Evolutionary conservation across 2,888 invertebrate genomes (phyloP), one percentile per base, ranked within the genome.

Genomic region (Ectemnius lituratus): DNA sequence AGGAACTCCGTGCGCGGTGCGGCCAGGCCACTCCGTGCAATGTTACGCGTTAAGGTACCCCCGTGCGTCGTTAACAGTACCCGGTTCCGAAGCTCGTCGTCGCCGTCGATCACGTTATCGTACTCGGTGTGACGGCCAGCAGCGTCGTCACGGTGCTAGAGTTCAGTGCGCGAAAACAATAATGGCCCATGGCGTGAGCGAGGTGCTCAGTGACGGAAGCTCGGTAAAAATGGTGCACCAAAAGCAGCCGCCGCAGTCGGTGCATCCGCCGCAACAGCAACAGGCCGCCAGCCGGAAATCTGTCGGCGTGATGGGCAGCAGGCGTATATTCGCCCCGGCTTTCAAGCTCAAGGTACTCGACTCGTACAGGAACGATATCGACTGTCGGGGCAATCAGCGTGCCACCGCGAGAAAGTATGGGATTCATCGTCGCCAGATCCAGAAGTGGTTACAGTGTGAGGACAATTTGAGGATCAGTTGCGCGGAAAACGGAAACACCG

Each of bases 371-470:
- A 94, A 95, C 85, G 97, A 97, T 90, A 93, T 94, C 58, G 97
- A 97, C 90, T 97, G 97, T 91, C 95, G 96, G 87, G 97, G 97
- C 64, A 97, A 97, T 91, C 97, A 97, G 90, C 93, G 97, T 66
- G 97, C 97, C 2, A 97, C 97, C 18, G 97, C 97, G 75, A 94
- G 97, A 87, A 97, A 97, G 91, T 97, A 97, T 91, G 96, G 96
- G 72, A 97, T 97, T 80, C 97, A 97, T 90, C 93, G 97, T 71
- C 93, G 97, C 73, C 97, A 97, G 91, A 97, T 97, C 84, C 97
- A 97, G 91, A 97, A 97, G 93, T 97, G 97, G 97, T 92, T 97
- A 81, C 97, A 97, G 91, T 96, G 95, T 86, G 97, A 97, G 91
- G 94, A 94, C 75, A 95, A 94, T 89, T 91, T 97, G 79, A 93